These are phyloP conservation scores for Hyles vespertilio DNA, from an alignment of 1,140 invertebrate genomes.

Conservation along the genomic window DNA sequence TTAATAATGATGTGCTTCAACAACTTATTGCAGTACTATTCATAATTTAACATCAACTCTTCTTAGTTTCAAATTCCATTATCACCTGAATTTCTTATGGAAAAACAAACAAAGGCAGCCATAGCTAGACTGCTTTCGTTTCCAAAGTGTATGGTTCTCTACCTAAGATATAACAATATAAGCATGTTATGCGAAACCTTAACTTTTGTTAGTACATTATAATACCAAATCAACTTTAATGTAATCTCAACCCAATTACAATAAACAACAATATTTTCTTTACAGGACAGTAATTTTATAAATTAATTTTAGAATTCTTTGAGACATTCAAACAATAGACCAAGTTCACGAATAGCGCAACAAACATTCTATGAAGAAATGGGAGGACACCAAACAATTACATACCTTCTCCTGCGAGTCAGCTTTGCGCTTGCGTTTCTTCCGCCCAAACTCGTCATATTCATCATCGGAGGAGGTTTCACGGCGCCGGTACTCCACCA, in stretches of 20 bases:
- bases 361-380: no score
- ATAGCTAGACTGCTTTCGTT: constrained; percentile 1
- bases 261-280: constrained; percentile 2
- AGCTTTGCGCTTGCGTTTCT: constrained; percentile 78
- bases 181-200: neutral
- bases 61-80: constrained; percentile 67
- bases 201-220: neutral
- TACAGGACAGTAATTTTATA: no score
- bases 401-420: constrained; percentile 41
- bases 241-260: neutral
- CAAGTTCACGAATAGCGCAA: no score
- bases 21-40: constrained; percentile 49
- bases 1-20: constrained; percentile 72
- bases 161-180: neutral
- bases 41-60: constrained; percentile 61
- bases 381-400: no score
- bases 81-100: constrained; percentile 46
- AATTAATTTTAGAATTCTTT: no score
- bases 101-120: constrained; percentile 10
- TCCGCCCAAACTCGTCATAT: constrained; percentile 97
- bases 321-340: no score
- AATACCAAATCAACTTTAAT: neutral
- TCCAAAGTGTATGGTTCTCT: neutral
- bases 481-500: constrained; percentile 94
- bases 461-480: constrained; percentile 92